Conservation (phyloP, 2,113 vertebrate species). For the Ceyx margarethae region DNA sequence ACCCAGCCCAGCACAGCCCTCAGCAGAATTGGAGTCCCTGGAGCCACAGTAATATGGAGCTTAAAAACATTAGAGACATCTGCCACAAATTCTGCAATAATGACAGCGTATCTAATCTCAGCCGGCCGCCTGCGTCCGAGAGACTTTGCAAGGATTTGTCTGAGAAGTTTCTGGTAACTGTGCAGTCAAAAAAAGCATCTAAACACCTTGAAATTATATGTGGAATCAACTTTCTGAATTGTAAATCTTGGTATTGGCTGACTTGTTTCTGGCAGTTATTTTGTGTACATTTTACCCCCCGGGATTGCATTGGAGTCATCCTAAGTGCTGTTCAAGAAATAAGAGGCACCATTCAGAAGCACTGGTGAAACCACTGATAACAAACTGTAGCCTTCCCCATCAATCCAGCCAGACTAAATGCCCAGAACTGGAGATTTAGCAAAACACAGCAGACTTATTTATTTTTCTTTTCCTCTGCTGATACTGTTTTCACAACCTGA, state of each 20-base stretch:
- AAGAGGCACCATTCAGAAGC: background rate
- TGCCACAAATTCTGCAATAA: background rate
- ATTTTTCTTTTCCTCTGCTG: constrained; percentile 44
- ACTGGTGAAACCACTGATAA: background rate
- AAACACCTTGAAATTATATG: background rate
- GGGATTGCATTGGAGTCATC: background rate
- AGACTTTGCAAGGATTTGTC: background rate
- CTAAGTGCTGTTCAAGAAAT: background rate
- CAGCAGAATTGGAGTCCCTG: background rate
- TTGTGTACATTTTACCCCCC: background rate
- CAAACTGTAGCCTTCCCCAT: background rate
- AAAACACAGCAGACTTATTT: constrained; percentile 37
- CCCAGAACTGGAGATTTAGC: background rate
- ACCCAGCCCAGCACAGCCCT: background rate
- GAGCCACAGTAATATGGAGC: background rate
- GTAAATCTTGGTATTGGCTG: background rate
- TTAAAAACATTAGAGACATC: background rate
- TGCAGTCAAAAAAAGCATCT: background rate
- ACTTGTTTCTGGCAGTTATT: background rate
- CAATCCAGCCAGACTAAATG: background rate
- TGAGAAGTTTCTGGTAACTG: background rate
- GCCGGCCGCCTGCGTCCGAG: background rate
- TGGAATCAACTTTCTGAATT: background rate
- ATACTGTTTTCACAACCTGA: constrained; percentile 55
- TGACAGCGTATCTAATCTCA: background rate